Conservation (phyloP, 2,797 vertebrate species). For the Okamejei kenojei region DNA sequence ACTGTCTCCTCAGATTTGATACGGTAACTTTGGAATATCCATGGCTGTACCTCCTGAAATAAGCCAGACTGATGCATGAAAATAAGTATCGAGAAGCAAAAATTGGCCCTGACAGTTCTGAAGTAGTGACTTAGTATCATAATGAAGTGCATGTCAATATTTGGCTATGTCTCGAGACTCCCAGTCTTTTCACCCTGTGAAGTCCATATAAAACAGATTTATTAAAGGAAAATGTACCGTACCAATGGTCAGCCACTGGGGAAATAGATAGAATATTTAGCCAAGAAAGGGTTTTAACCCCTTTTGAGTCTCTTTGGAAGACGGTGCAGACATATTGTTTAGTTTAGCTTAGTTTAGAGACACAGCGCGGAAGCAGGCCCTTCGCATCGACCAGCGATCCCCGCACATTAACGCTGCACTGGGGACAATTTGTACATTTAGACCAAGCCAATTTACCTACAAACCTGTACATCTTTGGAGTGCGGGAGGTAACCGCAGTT, state of each 20-base stretch:
- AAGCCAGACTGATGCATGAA: conserved; percentile 59
- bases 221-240: conserved; percentile 55
- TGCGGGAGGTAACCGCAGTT: no score
- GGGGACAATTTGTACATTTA: no score
- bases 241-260: conserved; percentile 27
- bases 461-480: no score
- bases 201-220: conserved; percentile 48
- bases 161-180: conserved; percentile 52
- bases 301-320: neutral
- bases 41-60: conserved; percentile 65
- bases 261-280: conserved; percentile 16
- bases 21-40: conserved; percentile 49
- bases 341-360: no score
- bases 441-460: no score
- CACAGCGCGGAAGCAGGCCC: no score
- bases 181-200: conserved; percentile 51
- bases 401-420: no score
- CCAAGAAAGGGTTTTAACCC: conserved; percentile 3
- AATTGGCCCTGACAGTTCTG: conserved; percentile 50
- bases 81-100: conserved; percentile 58
- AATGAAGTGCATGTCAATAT: conserved; percentile 59
- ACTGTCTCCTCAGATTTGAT: conserved; percentile 47
- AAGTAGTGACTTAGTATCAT: conserved; percentile 50
- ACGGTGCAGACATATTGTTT: no score
- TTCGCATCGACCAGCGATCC: no score